Base-by-base conservation (phyloP, 2,113 vertebrate species). In the Oreotragus oreotragus region DNA sequence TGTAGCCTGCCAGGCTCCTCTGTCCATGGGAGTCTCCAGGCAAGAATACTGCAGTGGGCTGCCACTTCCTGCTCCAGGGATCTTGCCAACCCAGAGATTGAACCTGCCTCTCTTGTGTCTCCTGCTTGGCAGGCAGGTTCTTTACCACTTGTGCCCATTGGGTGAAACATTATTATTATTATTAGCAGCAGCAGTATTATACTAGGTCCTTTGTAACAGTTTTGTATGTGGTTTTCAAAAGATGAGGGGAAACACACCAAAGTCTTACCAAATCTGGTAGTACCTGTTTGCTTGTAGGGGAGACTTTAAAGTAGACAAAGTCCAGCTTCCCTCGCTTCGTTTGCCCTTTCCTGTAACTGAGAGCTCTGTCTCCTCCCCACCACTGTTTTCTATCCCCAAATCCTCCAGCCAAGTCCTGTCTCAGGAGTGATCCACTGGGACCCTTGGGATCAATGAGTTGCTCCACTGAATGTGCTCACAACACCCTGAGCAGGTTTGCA, bases 1-100 rank as follows among this genome's bases (percentile, higher is more conserved):
- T 43, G 19, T 25, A 73, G 21, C 6, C 70, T 0, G 0, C 39
- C 39, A 76, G 39, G 21, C 39, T 76, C 12, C 39, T 43, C 39
- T 43, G 70, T 76, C 39, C 70, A 25, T 43, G 12, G 70, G 23
- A 43, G 21, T 43, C 23, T 76, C 39, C 23, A 76, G 70, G 36
- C 39, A 76, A 76, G 70, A 27, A 43, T 76, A 76, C 39, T 76
- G 39, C 21, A 43, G 23, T 27, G 39, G 70, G 39, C 43, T 76
- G 70, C 70, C 39, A 43, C 25, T 76, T 43, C 39, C 70, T 76
- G 27, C 70, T 76, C 12, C 6, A 2, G 70, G 70, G 12, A 76
- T 76, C 39, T 76, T 76, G 12, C 39, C 43, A 39, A 43, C 39
- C 6, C 70, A 27, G 39, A 43, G 70, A 76, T 7, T 13, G 39